phyloP scores from a whole-genome alignment of 2,888 invertebrate genomes.

The Tenthredo amoena region DNA sequence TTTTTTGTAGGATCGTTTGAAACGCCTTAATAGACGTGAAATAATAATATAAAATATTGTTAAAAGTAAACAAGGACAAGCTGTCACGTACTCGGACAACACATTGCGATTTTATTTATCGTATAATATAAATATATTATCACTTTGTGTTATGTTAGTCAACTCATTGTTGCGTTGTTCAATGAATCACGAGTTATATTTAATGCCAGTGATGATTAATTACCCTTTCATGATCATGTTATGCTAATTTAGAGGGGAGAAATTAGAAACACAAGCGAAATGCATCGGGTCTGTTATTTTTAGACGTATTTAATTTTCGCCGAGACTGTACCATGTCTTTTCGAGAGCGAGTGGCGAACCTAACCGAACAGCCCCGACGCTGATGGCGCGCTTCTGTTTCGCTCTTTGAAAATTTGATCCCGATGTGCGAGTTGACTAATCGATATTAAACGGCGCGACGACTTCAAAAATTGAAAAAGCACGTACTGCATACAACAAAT shows the following conservation, averaged over 20 bases:
- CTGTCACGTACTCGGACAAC: background rate
- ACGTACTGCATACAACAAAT: background rate
- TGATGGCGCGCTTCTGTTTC: background rate
- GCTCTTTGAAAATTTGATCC: background rate
- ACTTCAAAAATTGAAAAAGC: background rate
- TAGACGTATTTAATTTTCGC: background rate
- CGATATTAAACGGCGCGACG: background rate
- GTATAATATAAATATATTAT: background rate
- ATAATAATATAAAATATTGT: constrained; percentile 9
- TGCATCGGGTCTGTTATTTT: background rate
- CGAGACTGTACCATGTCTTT: background rate
- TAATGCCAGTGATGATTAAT: background rate
- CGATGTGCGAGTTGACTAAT: background rate
- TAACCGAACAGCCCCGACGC: background rate
- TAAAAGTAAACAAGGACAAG: constrained; percentile 18
- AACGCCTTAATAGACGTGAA: background rate
- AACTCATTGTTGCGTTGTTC: background rate
- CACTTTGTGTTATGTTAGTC: background rate
- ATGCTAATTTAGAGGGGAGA: constrained; percentile 5
- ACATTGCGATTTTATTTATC: background rate
- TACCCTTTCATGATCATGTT: constrained; percentile 24
- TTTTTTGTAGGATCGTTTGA: background rate
- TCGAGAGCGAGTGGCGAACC: background rate
- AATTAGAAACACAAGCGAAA: background rate
- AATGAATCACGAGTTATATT: constrained; percentile 18